Conservation (phyloP, 2,113 vertebrate species). For the Dasyornis broadbenti region DNA sequence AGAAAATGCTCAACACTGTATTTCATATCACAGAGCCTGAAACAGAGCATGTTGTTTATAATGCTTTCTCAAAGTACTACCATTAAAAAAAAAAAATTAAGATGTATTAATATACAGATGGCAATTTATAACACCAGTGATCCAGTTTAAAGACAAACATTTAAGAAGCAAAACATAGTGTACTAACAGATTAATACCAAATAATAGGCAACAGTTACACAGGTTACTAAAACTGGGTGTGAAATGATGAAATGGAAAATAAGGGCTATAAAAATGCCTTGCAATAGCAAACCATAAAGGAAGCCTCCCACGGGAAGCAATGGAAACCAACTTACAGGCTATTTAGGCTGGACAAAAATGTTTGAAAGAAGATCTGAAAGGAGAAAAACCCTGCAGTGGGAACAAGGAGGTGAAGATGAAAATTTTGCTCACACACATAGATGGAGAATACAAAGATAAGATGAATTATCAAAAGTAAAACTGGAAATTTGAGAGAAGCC, state of each 20-base stretch:
- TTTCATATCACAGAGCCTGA: neutral
- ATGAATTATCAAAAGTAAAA: neutral
- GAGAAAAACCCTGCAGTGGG: neutral
- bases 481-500: neutral
- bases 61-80: neutral
- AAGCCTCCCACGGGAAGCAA: neutral
- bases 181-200: neutral
- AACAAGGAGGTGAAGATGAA: neutral
- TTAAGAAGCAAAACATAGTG: neutral
- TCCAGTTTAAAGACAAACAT: neutral
- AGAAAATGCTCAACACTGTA: neutral
- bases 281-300: neutral
- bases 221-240: neutral
- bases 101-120: neutral
- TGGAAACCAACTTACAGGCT: neutral
- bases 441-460: neutral
- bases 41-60: neutral
- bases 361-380: neutral
- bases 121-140: neutral
- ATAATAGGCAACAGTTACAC: neutral
- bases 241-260: neutral
- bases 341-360: neutral
- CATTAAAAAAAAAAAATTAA: neutral
- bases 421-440: neutral
- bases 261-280: neutral